Evolutionary conservation across 2,113 vertebrate species (phyloP).

Genomic region (Paratilapia polleni): DNA sequence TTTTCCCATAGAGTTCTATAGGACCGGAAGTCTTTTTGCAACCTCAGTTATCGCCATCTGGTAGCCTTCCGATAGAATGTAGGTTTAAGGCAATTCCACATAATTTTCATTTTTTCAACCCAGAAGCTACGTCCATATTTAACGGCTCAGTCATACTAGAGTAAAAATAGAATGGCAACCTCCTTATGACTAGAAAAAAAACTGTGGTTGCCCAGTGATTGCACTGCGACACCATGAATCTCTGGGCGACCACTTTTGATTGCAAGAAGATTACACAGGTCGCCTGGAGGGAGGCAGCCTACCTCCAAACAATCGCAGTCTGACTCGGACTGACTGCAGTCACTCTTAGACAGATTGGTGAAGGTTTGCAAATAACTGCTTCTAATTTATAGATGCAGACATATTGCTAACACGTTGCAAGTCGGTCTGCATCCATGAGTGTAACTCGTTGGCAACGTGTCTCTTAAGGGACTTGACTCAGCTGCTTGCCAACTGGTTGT

Average conservation of each 20-base stretch:
- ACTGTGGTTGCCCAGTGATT: neutral
- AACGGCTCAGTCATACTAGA: too few species aligned
- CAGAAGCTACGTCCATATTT: too few species aligned
- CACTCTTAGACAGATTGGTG: too few species aligned
- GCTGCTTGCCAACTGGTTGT: too few species aligned
- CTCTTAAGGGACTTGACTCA: too few species aligned
- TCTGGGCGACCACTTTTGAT: neutral
- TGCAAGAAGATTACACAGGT: neutral
- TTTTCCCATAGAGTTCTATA: neutral
- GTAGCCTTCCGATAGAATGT: neutral
- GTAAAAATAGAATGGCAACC: neutral
- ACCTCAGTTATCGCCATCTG: too few species aligned
- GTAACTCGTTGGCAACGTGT: too few species aligned
- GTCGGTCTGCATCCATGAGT: too few species aligned
- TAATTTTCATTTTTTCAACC: neutral
- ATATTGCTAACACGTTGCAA: too few species aligned
- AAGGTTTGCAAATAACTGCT: too few species aligned
- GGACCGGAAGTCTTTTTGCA: neutral
- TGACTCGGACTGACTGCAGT: too few species aligned
- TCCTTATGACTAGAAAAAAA: neutral
- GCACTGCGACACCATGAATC: neutral
- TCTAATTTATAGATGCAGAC: too few species aligned
- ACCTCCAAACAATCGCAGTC: neutral
- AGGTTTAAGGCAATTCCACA: neutral
- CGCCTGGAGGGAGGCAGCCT: rapidly evolving